phyloP scores from a whole-genome alignment of 2,797 vertebrate species.

The Catamblyrhynchus diadema region DNA sequence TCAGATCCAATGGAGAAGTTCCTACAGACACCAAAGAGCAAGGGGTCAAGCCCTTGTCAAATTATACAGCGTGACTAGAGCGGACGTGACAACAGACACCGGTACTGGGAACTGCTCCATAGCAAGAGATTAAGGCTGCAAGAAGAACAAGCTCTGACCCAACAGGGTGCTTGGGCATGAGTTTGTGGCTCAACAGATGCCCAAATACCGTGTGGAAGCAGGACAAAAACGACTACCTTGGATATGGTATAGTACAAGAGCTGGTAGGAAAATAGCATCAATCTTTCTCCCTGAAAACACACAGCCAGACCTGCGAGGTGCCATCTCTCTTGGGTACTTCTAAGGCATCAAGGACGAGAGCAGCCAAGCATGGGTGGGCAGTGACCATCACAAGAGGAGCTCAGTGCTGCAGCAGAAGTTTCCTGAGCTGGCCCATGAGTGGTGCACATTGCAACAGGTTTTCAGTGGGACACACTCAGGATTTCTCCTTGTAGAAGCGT shows the following conservation, averaged over 20 bases:
- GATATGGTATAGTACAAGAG: neutral
- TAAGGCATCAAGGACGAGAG: constrained; percentile 20
- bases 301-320: neutral
- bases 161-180: neutral
- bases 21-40: neutral
- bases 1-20: neutral
- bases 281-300: constrained; percentile 28
- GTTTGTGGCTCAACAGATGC: neutral
- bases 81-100: neutral
- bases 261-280: constrained; percentile 45
- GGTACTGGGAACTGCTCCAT: neutral
- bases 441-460: neutral
- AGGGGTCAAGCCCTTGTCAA: neutral
- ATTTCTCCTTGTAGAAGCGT: neutral
- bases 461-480: neutral
- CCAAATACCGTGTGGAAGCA: neutral
- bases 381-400: neutral
- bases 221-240: rapidly evolving
- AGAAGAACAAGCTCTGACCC: neutral
- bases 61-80: neutral
- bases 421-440: rapidly evolving
- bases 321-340: neutral
- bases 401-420: rapidly evolving
- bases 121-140: constrained; percentile 59
- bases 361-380: neutral